Conservation (phyloP, 2,113 vertebrate genomes). For the Damaliscus lunatus region DNA sequence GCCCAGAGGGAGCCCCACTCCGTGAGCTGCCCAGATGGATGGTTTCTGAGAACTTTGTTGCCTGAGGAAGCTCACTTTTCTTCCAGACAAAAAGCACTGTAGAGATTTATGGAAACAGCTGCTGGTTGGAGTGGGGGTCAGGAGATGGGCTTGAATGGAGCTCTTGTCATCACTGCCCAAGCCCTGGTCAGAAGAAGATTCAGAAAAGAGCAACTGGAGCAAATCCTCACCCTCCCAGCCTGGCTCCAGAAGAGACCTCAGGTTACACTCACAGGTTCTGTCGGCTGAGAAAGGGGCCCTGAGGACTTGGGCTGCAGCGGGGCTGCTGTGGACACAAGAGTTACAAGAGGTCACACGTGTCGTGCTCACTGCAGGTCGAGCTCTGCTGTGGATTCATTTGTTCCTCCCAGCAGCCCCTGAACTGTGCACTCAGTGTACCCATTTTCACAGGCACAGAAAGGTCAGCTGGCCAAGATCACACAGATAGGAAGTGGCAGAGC, state of each 20-base stretch:
- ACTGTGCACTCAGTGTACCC: fast-evolving
- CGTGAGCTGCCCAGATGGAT: neutral
- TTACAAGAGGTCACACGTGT: fast-evolving
- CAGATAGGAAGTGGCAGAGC: neutral
- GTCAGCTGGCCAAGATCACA: neutral
- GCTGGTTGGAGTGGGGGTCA: neutral
- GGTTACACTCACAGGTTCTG: neutral
- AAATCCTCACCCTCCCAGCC: neutral
- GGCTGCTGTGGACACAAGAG: neutral
- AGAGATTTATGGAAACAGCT: slow-evolving; percentile 36
- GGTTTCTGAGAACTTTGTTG: neutral
- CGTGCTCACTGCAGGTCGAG: neutral
- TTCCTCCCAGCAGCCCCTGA: neutral
- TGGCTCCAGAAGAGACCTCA: neutral
- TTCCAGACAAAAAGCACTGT: neutral
- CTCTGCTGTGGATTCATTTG: neutral
- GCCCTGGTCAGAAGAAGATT: neutral
- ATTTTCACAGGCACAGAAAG: neutral
- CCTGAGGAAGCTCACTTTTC: neutral
- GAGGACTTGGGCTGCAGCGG: fast-evolving
- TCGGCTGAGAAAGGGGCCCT: neutral
- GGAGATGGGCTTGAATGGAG: neutral
- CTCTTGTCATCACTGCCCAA: neutral
- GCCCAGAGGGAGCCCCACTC: neutral
- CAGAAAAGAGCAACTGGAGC: neutral